These are phyloP conservation scores for Megaptera novaeangliae DNA, from an alignment of 2,113 vertebrate species.

Conservation along the genomic window DNA sequence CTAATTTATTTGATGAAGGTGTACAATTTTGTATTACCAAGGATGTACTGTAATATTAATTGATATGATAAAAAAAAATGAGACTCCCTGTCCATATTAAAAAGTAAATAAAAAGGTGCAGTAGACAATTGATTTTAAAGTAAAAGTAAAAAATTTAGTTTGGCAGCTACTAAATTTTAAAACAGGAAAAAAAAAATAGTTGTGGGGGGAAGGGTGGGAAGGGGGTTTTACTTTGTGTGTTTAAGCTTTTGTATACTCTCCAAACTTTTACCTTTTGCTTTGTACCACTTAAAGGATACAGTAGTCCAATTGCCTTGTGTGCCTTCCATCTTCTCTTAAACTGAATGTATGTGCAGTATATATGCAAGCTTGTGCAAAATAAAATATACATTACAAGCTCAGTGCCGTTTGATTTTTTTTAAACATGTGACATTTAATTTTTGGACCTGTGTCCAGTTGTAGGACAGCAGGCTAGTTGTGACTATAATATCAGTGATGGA, in stretches of 20 bases:
- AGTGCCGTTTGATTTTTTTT: conserved; percentile 82
- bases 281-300: conserved; percentile 92
- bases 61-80: conserved; percentile 87
- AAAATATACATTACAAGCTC: conserved; percentile 94
- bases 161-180: conserved; percentile 91
- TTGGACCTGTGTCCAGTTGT: neutral
- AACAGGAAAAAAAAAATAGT: conserved; percentile 77
- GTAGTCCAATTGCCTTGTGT: conserved; percentile 97
- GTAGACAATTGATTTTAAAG: conserved; percentile 88
- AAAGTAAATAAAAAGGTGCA: conserved; percentile 85
- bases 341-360: conserved; percentile 99
- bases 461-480: neutral
- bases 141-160: conserved; percentile 86
- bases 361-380: conserved; percentile 99
- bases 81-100: conserved; percentile 86
- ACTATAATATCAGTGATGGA: neutral
- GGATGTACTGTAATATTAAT: conserved; percentile 96
- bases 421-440: neutral
- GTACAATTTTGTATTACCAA: conserved; percentile 95
- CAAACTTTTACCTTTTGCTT: conserved; percentile 93
- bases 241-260: conserved; percentile 91
- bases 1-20: conserved; percentile 99
- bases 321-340: conserved; percentile 97
- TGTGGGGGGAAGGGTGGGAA: conserved; percentile 66
- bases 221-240: conserved; percentile 89